Evolutionary conservation across 2,113 vertebrate genomes (phyloP).

Genomic region (Xiphophorus couchianus): DNA sequence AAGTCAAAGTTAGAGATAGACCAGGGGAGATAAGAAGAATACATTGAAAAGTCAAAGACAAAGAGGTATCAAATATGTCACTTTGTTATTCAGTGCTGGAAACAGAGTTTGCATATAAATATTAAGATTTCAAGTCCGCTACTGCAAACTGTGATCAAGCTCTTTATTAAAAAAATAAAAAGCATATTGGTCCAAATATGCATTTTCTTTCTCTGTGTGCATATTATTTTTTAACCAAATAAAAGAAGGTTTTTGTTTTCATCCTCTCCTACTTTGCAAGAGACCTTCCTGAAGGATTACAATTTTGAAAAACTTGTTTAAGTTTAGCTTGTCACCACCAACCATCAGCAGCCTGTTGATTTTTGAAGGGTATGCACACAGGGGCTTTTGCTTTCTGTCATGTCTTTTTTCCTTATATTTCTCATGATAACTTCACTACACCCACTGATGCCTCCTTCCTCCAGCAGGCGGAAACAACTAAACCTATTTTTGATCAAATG

Average conservation of each 20-base stretch:
- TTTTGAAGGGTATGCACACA: neutral
- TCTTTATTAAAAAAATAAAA: constrained; percentile 18
- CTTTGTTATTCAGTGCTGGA: constrained; percentile 3
- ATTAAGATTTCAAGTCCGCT: constrained; percentile 13
- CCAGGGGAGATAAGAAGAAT: constrained; percentile 11
- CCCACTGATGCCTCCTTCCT: too few species aligned
- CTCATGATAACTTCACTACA: neutral
- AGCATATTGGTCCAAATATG: neutral
- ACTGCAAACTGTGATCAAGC: neutral
- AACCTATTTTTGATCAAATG: too few species aligned
- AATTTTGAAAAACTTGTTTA: too few species aligned
- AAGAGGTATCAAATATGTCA: constrained; percentile 16
- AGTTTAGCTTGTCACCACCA: too few species aligned
- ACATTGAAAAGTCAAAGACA: constrained; percentile 25
- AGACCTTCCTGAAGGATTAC: too few species aligned
- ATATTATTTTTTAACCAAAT: too few species aligned
- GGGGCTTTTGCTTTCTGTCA: neutral
- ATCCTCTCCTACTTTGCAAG: too few species aligned
- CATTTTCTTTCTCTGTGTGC: neutral
- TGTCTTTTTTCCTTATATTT: neutral
- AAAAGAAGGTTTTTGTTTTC: too few species aligned
- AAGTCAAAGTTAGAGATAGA: constrained; percentile 46
- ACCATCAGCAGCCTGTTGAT: too few species aligned
- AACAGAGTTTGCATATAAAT: constrained; percentile 14
- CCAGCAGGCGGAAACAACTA: too few species aligned